These are phyloP conservation scores for Apocheima hispidaria DNA, from an alignment of 2,888 invertebrate species.

Conservation along the genomic window DNA sequence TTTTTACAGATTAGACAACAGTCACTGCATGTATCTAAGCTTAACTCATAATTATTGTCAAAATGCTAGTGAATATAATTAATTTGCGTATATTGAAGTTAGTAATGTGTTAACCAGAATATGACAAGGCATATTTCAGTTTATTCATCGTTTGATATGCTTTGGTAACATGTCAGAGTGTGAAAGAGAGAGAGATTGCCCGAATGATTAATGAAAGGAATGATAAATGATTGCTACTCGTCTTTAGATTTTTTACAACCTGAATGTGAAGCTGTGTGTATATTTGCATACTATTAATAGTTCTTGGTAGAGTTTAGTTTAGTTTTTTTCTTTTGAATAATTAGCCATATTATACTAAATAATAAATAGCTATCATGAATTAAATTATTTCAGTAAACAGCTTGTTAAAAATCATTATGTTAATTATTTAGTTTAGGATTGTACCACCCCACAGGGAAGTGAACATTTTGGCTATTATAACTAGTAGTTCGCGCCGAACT, in stretches of 20 bases:
- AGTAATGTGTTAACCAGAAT: constrained; percentile 13
- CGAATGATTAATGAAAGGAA: constrained; percentile 15
- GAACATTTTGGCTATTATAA: too few relatives aligned
- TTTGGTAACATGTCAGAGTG: constrained; percentile 16
- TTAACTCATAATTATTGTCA: background rate
- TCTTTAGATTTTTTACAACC: constrained; percentile 9
- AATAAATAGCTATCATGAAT: too few relatives aligned
- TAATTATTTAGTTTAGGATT: too few relatives aligned
- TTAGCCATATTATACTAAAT: too few relatives aligned
- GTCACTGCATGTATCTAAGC: background rate
- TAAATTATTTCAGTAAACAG: too few relatives aligned
- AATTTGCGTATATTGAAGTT: constrained; percentile 29
- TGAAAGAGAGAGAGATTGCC: constrained; percentile 13
- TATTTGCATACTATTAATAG: too few relatives aligned
- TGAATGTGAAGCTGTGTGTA: too few relatives aligned
- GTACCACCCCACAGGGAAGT: too few relatives aligned
- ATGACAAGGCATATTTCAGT: constrained; percentile 6
- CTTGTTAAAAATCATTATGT: too few relatives aligned
- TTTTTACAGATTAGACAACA: background rate
- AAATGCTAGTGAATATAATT: constrained; percentile 27
- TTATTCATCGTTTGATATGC: constrained; percentile 15
- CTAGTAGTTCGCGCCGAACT: too few relatives aligned
- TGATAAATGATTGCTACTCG: constrained; percentile 13
- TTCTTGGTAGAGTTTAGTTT: too few relatives aligned
- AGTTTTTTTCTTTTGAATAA: too few relatives aligned